Evolutionary conservation across 2,888 invertebrate species (phyloP).

Genomic region (Eubasilissa splendida): DNA sequence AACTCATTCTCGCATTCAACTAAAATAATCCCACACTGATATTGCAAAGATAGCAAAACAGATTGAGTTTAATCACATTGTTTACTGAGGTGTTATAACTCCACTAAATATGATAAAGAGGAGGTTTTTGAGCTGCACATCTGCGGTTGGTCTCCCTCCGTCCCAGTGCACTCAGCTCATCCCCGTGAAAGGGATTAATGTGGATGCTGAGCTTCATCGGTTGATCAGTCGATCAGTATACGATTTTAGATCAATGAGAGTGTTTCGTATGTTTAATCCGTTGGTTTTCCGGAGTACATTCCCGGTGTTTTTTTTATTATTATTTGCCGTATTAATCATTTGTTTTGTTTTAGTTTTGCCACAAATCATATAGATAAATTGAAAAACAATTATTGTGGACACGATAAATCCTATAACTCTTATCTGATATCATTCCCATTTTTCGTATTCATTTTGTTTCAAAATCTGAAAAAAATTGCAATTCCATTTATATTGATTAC

Average conservation of each 20-base stretch:
- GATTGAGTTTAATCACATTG: conserved; percentile 40
- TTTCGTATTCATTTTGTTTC: no score
- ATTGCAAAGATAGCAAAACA: background rate
- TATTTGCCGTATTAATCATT: no score
- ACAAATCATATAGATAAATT: no score
- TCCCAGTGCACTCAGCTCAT: background rate
- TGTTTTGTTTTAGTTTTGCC: no score
- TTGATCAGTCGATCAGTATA: conserved; percentile 2
- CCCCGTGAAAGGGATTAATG: background rate
- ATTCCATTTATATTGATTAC: no score
- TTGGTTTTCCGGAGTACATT: no score
- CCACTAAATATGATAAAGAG: conserved; percentile 22
- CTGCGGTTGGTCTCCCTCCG: conserved; percentile 4
- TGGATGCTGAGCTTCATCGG: background rate
- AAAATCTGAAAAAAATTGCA: no score
- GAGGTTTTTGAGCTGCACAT: conserved; percentile 9
- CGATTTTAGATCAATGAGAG: background rate
- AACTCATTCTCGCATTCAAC: background rate
- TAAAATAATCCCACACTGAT: background rate
- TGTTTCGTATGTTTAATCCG: no score
- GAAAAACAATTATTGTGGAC: no score
- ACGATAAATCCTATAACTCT: no score
- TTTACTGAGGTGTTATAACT: conserved; percentile 42
- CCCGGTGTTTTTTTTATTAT: no score
- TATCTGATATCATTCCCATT: no score